Evolutionary conservation across 2,888 invertebrate species (phyloP).

Genomic region (Nowickia ferox): DNA sequence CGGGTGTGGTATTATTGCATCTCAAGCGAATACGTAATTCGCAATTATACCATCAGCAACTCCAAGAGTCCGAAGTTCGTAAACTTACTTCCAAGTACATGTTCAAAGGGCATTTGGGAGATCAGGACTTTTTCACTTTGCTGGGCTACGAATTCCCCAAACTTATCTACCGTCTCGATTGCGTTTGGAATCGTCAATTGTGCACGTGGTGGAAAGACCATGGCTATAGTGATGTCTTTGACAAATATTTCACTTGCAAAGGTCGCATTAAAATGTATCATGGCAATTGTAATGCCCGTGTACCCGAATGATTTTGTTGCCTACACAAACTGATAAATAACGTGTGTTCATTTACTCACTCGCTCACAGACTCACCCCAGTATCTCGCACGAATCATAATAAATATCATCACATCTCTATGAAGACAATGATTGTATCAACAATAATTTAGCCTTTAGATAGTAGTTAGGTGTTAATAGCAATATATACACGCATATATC

Average conservation of each 20-base stretch:
- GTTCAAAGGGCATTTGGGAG: constrained; percentile 90
- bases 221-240: constrained; percentile 89
- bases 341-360: constrained; percentile 57
- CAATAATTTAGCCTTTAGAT: constrained; percentile 69
- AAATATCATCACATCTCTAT: constrained; percentile 36
- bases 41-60: constrained; percentile 85
- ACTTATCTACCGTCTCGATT: constrained; percentile 89
- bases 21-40: constrained; percentile 87
- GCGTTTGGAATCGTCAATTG: constrained; percentile 91
- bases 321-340: constrained; percentile 33
- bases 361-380: constrained; percentile 28
- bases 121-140: constrained; percentile 92
- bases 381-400: constrained; percentile 29
- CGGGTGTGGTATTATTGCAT: constrained; percentile 90
- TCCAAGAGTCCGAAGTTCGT: constrained; percentile 84
- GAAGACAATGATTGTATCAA: constrained; percentile 70
- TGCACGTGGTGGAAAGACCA: constrained; percentile 92
- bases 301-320: constrained; percentile 83
- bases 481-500: constrained; percentile 33
- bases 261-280: constrained; percentile 88
- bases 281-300: constrained; percentile 89
- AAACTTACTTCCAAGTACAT: constrained; percentile 86
- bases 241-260: constrained; percentile 88
- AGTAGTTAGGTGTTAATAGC: constrained; percentile 67
- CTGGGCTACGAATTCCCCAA: constrained; percentile 88